phyloP scores from a whole-genome alignment of 2,888 invertebrate species.

The Coelopa pilipes region DNA sequence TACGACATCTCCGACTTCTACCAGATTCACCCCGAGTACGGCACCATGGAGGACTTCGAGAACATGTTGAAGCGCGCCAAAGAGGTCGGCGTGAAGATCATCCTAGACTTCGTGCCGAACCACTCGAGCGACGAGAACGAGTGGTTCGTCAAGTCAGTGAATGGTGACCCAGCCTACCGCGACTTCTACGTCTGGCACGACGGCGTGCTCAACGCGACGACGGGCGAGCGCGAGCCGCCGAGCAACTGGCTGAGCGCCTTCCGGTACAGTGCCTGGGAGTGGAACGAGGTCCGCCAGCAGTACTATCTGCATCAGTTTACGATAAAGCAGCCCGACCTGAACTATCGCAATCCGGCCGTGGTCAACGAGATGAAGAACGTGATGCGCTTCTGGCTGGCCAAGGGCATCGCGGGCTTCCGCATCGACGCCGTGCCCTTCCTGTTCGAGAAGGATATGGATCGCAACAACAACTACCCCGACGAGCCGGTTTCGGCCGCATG shows the following conservation, averaged over 20 bases:
- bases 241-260: slow-evolving; percentile 71
- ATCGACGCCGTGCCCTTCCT: slow-evolving; percentile 73
- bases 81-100: slow-evolving; percentile 67
- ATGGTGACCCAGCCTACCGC: slow-evolving; percentile 72
- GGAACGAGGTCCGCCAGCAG: slow-evolving; percentile 70
- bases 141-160: slow-evolving; percentile 83
- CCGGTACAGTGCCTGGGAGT: slow-evolving; percentile 74
- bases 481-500: slow-evolving; percentile 68
- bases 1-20: slow-evolving; percentile 81
- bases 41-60: slow-evolving; percentile 78
- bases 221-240: slow-evolving; percentile 64
- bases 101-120: slow-evolving; percentile 70
- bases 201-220: slow-evolving; percentile 62
- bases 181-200: slow-evolving; percentile 82
- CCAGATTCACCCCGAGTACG: slow-evolving; percentile 76
- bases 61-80: slow-evolving; percentile 71
- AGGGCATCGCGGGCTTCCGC: slow-evolving; percentile 84
- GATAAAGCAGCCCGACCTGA: slow-evolving; percentile 74
- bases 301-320: slow-evolving; percentile 76
- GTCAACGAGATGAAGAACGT: slow-evolving; percentile 71
- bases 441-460: slow-evolving; percentile 59
- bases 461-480: slow-evolving; percentile 64
- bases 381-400: slow-evolving; percentile 79
- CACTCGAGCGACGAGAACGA: slow-evolving; percentile 79
- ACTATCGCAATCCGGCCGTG: slow-evolving; percentile 70